Evolutionary conservation across 2,888 invertebrate species (phyloP).

Genomic region (Hipparchia sbordonii): DNA sequence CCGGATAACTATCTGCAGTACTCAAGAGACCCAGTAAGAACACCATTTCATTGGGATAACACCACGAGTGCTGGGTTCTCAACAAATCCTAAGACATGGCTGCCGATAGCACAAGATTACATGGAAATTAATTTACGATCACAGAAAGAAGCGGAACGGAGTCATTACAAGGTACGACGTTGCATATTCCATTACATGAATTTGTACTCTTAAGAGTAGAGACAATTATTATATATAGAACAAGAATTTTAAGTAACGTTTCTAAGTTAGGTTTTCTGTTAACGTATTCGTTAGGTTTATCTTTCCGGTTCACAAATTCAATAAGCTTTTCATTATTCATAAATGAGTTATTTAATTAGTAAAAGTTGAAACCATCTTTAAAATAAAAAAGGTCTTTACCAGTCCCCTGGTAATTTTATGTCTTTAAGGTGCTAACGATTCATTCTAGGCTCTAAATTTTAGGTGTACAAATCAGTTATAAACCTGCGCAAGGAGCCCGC

Average conservation of each 20-base stretch:
- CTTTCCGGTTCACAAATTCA: too few species aligned
- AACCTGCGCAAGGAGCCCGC: slow-evolving; percentile 69
- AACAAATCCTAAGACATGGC: slow-evolving; percentile 80
- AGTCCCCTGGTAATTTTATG: too few species aligned
- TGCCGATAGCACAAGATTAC: slow-evolving; percentile 85
- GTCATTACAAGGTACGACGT: slow-evolving; percentile 70
- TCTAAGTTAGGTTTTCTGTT: too few species aligned
- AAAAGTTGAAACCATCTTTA: too few species aligned
- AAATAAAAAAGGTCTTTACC: too few species aligned
- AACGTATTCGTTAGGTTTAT: too few species aligned
- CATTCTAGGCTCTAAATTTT: background rate
- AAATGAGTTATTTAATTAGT: too few species aligned
- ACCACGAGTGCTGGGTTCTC: slow-evolving; percentile 84
- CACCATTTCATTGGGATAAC: slow-evolving; percentile 85
- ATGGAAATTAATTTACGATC: slow-evolving; percentile 80
- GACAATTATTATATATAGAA: too few species aligned
- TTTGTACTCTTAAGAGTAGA: too few species aligned
- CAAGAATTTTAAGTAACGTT: too few species aligned
- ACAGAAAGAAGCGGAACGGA: slow-evolving; percentile 72
- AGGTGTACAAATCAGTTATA: slow-evolving; percentile 3
- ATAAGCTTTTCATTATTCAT: too few species aligned
- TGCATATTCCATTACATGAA: background rate
- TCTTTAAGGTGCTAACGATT: too few species aligned
- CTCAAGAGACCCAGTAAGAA: slow-evolving; percentile 83
- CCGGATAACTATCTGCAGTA: slow-evolving; percentile 73